A percentile compares a stretch with the other conserved stretches of the same genome.
Evolutionary conservation across 1,140 invertebrate species (phyloP).

Genomic region (Littorina saxatilis): DNA sequence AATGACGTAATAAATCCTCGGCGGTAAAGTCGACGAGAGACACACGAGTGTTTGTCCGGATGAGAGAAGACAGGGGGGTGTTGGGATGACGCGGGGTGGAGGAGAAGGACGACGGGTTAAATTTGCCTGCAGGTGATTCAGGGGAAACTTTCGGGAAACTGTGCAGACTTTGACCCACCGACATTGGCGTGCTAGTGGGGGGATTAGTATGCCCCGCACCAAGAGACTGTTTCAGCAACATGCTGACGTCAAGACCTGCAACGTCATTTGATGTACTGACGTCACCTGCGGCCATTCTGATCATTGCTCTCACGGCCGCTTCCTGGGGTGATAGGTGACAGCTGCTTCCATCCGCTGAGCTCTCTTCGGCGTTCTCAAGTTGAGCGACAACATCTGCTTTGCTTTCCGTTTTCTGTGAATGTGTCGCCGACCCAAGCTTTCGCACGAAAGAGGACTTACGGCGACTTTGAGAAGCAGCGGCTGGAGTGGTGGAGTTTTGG

Average conservation of each 20-base stretch:
- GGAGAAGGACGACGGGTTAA: background rate
- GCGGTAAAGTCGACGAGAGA: conserved; percentile 59
- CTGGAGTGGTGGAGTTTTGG: background rate
- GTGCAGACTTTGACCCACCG: conserved; percentile 21
- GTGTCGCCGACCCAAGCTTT: conserved; percentile 14
- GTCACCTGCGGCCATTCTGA: conserved; percentile 26
- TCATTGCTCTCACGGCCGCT: conserved; percentile 26
- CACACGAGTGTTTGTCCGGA: conserved; percentile 51
- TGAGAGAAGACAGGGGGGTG: conserved; percentile 36
- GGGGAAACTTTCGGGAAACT: conserved; percentile 24
- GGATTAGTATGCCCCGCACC: background rate
- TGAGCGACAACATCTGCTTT: background rate
- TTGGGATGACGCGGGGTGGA: background rate
- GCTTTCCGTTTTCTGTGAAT: background rate
- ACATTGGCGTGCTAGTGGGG: conserved; percentile 30
- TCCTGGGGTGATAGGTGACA: background rate
- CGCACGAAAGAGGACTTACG: conserved; percentile 44
- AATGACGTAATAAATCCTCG: conserved; percentile 57
- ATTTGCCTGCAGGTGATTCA: background rate
- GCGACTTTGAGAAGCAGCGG: conserved; percentile 27
- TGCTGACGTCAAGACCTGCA: background rate
- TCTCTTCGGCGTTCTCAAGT: conserved; percentile 4
- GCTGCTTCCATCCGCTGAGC: background rate
- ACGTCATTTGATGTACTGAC: background rate
- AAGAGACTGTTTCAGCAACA: conserved; percentile 18